Evolutionary conservation across 2,113 vertebrate genomes (phyloP), one percentile per base, ranked within the genome.

Genomic region (Eclectus roratus): DNA sequence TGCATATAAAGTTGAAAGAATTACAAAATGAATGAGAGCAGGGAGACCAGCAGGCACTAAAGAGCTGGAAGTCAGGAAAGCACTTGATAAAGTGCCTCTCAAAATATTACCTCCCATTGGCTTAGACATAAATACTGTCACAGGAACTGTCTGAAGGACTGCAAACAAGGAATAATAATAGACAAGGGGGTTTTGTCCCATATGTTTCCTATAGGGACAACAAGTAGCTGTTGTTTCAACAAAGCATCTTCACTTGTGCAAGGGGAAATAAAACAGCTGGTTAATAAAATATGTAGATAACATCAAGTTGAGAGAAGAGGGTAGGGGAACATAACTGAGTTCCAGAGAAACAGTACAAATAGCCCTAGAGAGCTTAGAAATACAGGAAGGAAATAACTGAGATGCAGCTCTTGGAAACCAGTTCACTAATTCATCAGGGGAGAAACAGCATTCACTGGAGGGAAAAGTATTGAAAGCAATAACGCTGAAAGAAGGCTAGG

Each of bases 211-310:
- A 33, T 4, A 63, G 84, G 66, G 66, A 73, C 49, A 71, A 35
- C 0, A 1, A 17, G 58, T 43, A 70, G 47, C 49, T 92, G 66
- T 85, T 19, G 33, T 94, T 91, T 93, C 58, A 70, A 70, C 2
- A 2, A 49, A 91, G 50, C 25, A 63, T 79, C 61, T 91, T 81
- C 24, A 35, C 55, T 88, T 66, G 46, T 53, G 53, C 0, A 1
- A 96, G 23, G 7, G n/a, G 41, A 31, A 93, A 80, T 69, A 66
- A 92, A 93, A 37, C 41, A 96, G 63, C 78, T 94, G 81, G 81
- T 46, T 89, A 91, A 94, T 93, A 85, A 96, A 95, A 95, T 70
- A 95, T 80, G 87, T 76, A 93, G 68, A 93, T 94, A 91, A 61
- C 49, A 89, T 73, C 77, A 91, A 76, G 49, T 8, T 71, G 70